These are phyloP conservation scores for Phrynocephalus vlangalii DNA, from an alignment of 2,797 vertebrate species.

Conservation along the genomic window DNA sequence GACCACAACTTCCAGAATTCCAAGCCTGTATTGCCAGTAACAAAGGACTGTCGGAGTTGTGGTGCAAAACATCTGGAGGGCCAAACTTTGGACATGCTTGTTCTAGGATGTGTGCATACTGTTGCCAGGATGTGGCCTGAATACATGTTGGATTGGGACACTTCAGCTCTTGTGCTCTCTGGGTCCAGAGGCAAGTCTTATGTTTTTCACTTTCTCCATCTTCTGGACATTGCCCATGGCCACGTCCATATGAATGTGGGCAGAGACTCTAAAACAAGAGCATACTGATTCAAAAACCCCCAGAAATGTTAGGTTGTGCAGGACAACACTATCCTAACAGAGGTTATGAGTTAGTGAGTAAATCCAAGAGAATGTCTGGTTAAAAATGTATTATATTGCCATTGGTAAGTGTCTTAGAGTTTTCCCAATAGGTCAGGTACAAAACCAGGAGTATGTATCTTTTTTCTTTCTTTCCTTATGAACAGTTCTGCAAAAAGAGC, in stretches of 20 bases:
- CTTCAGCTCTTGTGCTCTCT: no score
- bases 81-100: no score
- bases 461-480: not conserved
- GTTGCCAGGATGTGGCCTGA: not conserved
- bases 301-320: not conserved
- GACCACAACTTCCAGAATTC: no score
- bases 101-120: not conserved
- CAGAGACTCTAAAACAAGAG: not conserved
- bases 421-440: not conserved
- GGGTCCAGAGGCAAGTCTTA: not conserved
- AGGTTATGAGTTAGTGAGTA: not conserved
- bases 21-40: no score
- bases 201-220: not conserved
- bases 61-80: no score
- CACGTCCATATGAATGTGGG: no score
- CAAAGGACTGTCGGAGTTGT: no score
- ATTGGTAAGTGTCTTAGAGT: not conserved
- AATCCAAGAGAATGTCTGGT: not conserved
- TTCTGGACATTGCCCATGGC: not conserved
- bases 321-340: not conserved
- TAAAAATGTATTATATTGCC: not conserved
- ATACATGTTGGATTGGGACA: not conserved
- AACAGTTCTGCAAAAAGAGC: not conserved
- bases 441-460: not conserved
- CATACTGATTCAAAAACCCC: not conserved